Evolutionary conservation across 2,113 vertebrate genomes (phyloP).

Genomic region (Gasterosteus aculeatus): DNA sequence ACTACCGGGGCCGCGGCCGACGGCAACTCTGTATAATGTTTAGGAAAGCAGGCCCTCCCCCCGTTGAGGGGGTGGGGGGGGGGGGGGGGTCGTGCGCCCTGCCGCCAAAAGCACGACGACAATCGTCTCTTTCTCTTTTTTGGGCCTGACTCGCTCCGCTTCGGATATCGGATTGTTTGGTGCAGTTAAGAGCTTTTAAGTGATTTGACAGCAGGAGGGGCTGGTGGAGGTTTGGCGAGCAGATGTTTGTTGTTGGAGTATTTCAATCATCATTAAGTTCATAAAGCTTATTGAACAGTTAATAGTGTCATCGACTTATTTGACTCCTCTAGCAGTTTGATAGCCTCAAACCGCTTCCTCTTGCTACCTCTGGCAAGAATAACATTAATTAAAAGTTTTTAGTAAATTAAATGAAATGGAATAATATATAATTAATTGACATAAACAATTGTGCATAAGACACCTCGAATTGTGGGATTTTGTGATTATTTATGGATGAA

Average conservation of each 20-base stretch:
- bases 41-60: constrained; percentile 33
- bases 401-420: not conserved
- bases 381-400: not conserved
- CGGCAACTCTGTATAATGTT: too few relatives aligned
- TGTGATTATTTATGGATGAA: too few relatives aligned
- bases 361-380: not conserved
- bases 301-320: not conserved
- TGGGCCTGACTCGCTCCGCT: not conserved
- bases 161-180: constrained; percentile 9
- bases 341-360: not conserved
- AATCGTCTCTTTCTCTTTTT: not conserved
- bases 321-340: not conserved
- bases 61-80: constrained; percentile 11
- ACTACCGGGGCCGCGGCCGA: constrained; percentile 32
- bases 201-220: not conserved
- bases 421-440: too few relatives aligned
- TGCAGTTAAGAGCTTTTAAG: not conserved
- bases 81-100: constrained; percentile 18
- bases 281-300: not conserved
- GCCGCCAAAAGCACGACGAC: constrained; percentile 22
- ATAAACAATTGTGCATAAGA: too few relatives aligned
- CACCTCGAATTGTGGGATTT: too few relatives aligned
- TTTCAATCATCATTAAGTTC: not conserved
- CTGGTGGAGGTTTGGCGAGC: not conserved
- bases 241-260: not conserved